Base-by-base conservation (phyloP, 1,140 invertebrate species). In the Bradynema listronoti region DNA sequence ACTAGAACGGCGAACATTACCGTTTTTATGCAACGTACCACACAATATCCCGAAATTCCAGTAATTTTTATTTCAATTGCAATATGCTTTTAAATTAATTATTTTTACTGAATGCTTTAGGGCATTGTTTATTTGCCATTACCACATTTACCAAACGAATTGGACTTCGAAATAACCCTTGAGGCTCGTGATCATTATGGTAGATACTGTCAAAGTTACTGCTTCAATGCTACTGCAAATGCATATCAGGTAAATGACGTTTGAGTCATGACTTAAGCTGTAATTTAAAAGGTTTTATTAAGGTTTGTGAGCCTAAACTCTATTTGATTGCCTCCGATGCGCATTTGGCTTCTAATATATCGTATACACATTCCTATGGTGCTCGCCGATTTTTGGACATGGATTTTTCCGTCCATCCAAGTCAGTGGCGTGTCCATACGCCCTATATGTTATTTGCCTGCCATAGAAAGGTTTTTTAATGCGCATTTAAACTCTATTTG, bases 201-300 rank as follows among this genome's bases (percentile, higher is more conserved):
- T 25, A 53, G 76, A 41, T 76, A 76, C 53, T 76, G 73, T 57
- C 73, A 76, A 41, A 68, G 65, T 33, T 77, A 76, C 46, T 76
- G 73, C 46, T 63, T 61, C n/a, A 76, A 76, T 63, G 39, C 27
- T 27, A 76, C 73, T 0, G 50, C 58, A 29, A 69, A 66, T 22
- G 68, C 56, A 52, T 76, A 76, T 62, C 73, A 76, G 43, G 73
- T 75, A 65, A 29, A 32, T 2, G 2, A 22, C 27, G 5, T 4
- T 66, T 55, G 63, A 14, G 56, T 49, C 56, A 7, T 11, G 16
- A 7, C 39, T 53, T 53, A 16, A 47, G 7, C 52, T 9, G 7
- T 47, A 53, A 53, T 16, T 53, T 46, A 53, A 42, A 27, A 56
- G 4, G 52, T 47, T 3, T 5, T 39, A 27, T 72, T 50, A n/a